Evolutionary conservation across 2,797 vertebrate species (phyloP).

Genomic region (Parauchenoglanis ngamensis): DNA sequence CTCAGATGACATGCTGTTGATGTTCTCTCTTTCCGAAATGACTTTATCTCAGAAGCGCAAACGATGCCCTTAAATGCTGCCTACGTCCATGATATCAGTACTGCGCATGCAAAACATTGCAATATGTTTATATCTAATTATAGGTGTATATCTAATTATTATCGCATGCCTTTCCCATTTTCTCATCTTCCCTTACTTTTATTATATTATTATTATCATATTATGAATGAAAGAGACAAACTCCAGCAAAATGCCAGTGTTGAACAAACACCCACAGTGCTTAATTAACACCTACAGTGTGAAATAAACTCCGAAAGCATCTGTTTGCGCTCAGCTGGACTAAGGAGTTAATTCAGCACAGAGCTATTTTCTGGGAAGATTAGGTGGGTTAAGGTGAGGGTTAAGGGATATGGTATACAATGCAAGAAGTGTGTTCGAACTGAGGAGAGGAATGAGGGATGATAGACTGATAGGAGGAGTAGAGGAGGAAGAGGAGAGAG

Average conservation of each 20-base stretch:
- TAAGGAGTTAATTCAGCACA: neutral
- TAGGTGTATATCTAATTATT: neutral
- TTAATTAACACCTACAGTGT: neutral
- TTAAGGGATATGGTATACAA: conserved; percentile 34
- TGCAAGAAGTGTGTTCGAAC: conserved; percentile 14
- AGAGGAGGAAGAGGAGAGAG: conserved; percentile 21
- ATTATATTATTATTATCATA: conserved; percentile 14
- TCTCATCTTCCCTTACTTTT: neutral
- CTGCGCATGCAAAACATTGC: neutral
- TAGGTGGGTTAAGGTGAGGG: conserved; percentile 15
- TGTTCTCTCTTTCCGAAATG: neutral
- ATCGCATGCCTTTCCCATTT: neutral
- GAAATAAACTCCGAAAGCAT: neutral
- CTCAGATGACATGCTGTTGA: neutral
- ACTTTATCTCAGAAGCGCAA: neutral
- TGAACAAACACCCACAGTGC: neutral
- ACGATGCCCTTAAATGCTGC: neutral
- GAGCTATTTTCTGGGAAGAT: conserved; percentile 8
- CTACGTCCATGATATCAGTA: neutral
- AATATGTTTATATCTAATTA: neutral
- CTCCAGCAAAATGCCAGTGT: neutral
- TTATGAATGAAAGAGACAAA: neutral
- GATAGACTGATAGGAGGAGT: conserved; percentile 44
- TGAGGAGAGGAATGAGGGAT: conserved; percentile 27
- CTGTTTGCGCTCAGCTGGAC: conserved; percentile 14